Evolutionary conservation across 2,797 vertebrate genomes (phyloP).

Genomic region (Numenius phaeopus): DNA sequence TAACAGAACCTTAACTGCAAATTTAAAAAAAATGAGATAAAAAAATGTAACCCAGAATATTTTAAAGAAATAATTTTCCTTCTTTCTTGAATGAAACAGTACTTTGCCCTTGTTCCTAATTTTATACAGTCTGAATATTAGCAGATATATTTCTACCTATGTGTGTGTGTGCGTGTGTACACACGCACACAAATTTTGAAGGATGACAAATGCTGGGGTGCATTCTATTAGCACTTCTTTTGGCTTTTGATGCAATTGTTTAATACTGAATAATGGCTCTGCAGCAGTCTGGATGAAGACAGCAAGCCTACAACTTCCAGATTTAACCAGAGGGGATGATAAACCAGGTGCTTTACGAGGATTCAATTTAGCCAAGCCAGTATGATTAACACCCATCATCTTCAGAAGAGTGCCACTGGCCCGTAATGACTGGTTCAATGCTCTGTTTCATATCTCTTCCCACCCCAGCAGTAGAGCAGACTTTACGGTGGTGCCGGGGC

Average conservation of each 20-base stretch:
- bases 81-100: background rate
- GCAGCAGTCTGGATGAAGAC: background rate
- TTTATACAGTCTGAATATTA: background rate
- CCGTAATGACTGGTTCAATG: accelerated
- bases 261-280: background rate
- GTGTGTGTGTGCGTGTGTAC: no score
- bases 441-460: background rate
- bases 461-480: background rate
- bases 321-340: background rate
- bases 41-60: background rate
- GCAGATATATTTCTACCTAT: background rate
- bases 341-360: background rate
- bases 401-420: background rate
- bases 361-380: background rate
- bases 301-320: background rate
- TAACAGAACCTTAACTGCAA: background rate
- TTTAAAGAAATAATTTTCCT: background rate
- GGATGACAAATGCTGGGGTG: background rate
- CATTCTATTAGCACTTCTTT: background rate
- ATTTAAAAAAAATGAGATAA: background rate
- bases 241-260: background rate
- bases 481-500: accelerated
- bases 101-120: background rate
- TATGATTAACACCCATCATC: background rate
- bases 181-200: background rate